Base-by-base conservation (phyloP, 1,140 invertebrate species). In the Acromyrmex heyeri region DNA sequence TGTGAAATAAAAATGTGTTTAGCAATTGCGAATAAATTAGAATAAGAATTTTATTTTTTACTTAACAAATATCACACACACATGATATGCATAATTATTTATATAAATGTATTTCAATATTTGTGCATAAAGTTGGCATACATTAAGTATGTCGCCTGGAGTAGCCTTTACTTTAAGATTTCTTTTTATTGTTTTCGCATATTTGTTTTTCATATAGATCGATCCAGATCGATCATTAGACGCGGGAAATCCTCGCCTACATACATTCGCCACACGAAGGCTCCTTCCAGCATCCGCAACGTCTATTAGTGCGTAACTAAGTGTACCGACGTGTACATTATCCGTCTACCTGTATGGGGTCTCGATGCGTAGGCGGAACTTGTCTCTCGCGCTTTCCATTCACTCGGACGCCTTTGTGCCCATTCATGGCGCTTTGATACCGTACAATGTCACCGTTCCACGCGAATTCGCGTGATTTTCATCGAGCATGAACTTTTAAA, bases 381-480 rank as follows among this genome's bases (percentile, higher is more conserved):
- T 53, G 86, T 70, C 72, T 88, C 77, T 87, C 70, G 75, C 70
- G 79, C 62, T 88, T 91, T 90, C 91, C 92, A 92, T 92, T 92
- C 92, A 92, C 92, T 89, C 89, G 86, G 61, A 91, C 91, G 87
- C 89, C 91, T 91, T 87, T 89, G 81, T 92, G 86, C 86, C 92
- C 92, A 92, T 92, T 92, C 92, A 92, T 92, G 92, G 92, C 91
- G 85, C 38, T 87, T 91, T 81, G 73, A 88, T 83, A 53, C 53
- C 83, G 70, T 76, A 85, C 77, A 78, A 62, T 75, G 73, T 82
- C 76, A 87, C 16, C 50, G 55, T 77, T 87, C 65, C 53, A 16
- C 24, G 38, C 79, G 67, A 59, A 73, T 79, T 67, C n/a, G 62
- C 48, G 27, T 7, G 62, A 53, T 69, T 53, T 67, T 53, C 27